Base-by-base conservation (phyloP, 2,113 vertebrate genomes). In the Phalacrocorax carbo region DNA sequence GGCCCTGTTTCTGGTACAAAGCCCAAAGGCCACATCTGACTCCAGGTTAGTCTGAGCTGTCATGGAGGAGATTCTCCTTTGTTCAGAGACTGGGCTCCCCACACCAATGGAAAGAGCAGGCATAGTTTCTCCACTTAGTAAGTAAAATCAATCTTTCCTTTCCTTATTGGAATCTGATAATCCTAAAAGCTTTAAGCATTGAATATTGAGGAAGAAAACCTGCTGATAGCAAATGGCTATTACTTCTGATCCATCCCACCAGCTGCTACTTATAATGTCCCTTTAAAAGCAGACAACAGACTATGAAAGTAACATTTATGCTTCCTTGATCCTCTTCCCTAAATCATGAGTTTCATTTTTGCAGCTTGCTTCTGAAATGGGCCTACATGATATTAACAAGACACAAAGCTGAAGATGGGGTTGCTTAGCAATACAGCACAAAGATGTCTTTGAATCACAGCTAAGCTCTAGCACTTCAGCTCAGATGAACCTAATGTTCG, bases 341-440 rank as follows among this genome's bases (percentile, higher is more conserved):
- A 26, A 70, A 83, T 13, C 44, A 27, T 76, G 82, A 60, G 49
- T 34, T 79, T 29, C 0, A 7, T 40, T 69, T 71, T 68, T 82
- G 77, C 72, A 91, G 89, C 38, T 91, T 12, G 0, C 80, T 70
- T 66, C 88, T 77, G 68, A 61, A 42, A 11, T 5, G 40, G 71
- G 76, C 30, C 27, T 86, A 57, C 40, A 65, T 34, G 27, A 46
- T 32, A 10, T 9, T 49, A n/a, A 19, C 30, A 10, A 49, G 40
- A 3, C 48, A 7, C 21, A 57, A 68, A 94, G 94, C 95, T 82
- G 95, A 84, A 82, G 72, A 84, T 54, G 90, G 90, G 79, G 98
- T 90, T 98, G 97, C 97, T 98, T 82, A 96, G 98, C 96, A 97
- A 95, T 96, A 72, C 72, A 64, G 82, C 91, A 96, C 82, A 88